These are phyloP conservation scores for Terrapene triunguis DNA, from an alignment of 2,113 vertebrate species.

Conservation along the genomic window DNA sequence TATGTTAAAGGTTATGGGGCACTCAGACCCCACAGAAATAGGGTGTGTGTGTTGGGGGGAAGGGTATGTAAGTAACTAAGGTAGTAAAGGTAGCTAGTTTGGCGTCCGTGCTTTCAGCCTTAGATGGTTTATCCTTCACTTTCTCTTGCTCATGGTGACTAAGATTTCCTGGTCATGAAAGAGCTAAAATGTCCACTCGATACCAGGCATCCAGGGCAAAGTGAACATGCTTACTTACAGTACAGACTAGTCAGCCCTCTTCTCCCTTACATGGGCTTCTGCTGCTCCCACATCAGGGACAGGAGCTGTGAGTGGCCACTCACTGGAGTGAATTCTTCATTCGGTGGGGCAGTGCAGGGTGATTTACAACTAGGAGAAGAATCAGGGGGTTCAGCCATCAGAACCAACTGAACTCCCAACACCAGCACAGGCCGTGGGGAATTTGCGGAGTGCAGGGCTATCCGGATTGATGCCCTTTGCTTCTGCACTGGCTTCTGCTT, in stretches of 20 bases:
- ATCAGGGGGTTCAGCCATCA: no score
- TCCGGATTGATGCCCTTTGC: no score
- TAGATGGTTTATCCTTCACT: constrained; percentile 22
- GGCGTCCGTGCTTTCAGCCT: constrained; percentile 37
- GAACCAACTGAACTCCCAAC: no score
- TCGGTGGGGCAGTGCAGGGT: no score
- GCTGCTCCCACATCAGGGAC: background rate
- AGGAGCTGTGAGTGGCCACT: fast-evolving
- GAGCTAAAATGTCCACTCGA: background rate
- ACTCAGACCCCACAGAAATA: fast-evolving
- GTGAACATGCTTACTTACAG: background rate
- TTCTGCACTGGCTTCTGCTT: no score
- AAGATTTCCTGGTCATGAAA: background rate
- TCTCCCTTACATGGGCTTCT: background rate
- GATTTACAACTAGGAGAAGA: no score
- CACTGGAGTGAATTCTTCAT: background rate
- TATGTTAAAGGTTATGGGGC: background rate
- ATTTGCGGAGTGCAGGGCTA: no score
- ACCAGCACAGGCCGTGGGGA: no score
- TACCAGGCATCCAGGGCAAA: background rate
- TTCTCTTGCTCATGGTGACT: background rate
- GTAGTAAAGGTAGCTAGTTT: constrained; percentile 17
- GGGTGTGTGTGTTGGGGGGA: background rate
- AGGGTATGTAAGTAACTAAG: fast-evolving
- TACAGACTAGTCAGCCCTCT: background rate